A percentile compares a stretch with the other conserved stretches of the same genome.
Conservation (phyloP, 2,113 vertebrate genomes). For the Equus przewalskii region DNA sequence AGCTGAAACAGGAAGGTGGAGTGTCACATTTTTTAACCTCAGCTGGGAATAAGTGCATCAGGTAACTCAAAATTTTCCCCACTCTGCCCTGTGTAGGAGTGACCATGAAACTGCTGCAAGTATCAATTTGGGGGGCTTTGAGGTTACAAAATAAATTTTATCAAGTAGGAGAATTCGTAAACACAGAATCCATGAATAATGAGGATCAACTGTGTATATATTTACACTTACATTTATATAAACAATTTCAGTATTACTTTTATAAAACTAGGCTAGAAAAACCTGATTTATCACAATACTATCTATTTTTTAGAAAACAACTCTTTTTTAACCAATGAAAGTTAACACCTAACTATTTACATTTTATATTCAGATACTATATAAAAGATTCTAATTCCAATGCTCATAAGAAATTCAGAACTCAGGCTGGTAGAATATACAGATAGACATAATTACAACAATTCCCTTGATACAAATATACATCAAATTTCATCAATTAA, state of each 20-base stretch:
- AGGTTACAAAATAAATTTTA: not conserved
- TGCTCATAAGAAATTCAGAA: slow-evolving; percentile 27
- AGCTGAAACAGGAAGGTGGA: not conserved
- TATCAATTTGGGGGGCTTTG: not conserved
- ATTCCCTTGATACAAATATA: not conserved
- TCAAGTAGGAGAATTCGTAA: not conserved
- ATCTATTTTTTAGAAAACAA: slow-evolving; percentile 50
- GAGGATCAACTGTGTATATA: not conserved
- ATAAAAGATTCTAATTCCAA: not conserved
- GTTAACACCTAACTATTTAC: slow-evolving; percentile 6
- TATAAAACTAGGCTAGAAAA: slow-evolving; percentile 40
- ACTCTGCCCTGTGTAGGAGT: not conserved
- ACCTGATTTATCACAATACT: not conserved
- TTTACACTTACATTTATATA: not conserved
- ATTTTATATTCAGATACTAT: slow-evolving; percentile 15
- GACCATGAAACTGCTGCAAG: not conserved
- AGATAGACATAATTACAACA: slow-evolving; percentile 27
- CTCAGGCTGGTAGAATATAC: not conserved
- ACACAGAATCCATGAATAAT: slow-evolving; percentile 24
- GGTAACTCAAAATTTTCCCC: not conserved
- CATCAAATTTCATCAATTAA: slow-evolving; percentile 11
- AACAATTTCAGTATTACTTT: slow-evolving; percentile 27
- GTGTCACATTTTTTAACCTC: not conserved
- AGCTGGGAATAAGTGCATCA: not conserved
- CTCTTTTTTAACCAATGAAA: slow-evolving; percentile 2